Evolutionary conservation across 2,888 invertebrate genomes (phyloP).

Genomic region (Aproaerema taeniolella): DNA sequence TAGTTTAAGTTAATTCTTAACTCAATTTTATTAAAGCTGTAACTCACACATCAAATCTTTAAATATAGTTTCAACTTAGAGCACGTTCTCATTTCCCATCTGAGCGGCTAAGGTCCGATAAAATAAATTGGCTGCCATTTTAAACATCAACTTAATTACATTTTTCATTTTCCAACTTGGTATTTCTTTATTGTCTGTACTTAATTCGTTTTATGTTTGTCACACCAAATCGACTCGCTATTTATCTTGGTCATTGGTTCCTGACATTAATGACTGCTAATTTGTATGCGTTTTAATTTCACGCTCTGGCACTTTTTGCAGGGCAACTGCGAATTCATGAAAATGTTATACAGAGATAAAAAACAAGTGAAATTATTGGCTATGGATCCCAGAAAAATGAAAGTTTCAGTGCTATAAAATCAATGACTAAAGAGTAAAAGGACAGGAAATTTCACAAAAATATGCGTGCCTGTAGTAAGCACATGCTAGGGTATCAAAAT

Average conservation of each 20-base stretch:
- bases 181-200: slow-evolving; percentile 8
- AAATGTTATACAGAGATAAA: neutral
- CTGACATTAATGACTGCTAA: slow-evolving; percentile 31
- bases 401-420: no score
- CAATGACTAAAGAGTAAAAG: no score
- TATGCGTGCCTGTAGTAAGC: no score
- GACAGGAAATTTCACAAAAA: no score
- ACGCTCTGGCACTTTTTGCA: slow-evolving; percentile 20
- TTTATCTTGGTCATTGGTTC: neutral
- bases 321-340: neutral
- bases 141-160: slow-evolving; percentile 29
- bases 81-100: neutral
- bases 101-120: slow-evolving; percentile 1
- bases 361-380: no score
- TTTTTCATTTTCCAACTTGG: slow-evolving; percentile 20
- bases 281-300: slow-evolving; percentile 33
- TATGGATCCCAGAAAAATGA: no score
- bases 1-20: no score
- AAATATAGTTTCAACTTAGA: no score
- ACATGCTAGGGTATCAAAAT: no score
- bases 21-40: no score
- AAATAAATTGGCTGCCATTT: slow-evolving; percentile 30
- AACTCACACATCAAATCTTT: no score
- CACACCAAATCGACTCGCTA: neutral
- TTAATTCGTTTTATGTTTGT: neutral